phyloP scores from a whole-genome alignment of 2,797 vertebrate species.

The Sebastes steindachneri region DNA sequence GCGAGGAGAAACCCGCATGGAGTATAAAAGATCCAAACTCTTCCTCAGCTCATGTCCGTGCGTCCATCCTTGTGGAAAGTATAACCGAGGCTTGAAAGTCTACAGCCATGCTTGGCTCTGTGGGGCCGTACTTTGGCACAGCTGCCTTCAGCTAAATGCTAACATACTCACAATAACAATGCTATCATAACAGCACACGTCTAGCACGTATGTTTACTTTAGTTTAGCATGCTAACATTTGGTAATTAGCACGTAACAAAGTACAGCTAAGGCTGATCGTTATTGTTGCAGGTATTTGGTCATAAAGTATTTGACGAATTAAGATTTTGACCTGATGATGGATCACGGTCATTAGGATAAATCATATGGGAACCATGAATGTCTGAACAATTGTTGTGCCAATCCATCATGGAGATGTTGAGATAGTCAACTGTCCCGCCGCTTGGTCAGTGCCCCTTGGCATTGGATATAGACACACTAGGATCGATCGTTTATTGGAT shows the following conservation, averaged over 20 bases:
- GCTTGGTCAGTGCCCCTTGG: not conserved
- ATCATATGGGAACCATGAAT: not conserved
- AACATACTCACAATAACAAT: not conserved
- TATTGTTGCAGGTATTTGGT: not conserved
- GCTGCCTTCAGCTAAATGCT: not conserved
- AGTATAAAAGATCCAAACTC: no score
- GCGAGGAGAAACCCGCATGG: fast-evolving
- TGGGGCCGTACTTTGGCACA: no score
- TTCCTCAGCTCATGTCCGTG: no score
- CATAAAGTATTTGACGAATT: no score
- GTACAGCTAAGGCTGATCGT: not conserved
- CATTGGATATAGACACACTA: no score
- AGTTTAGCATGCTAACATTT: not conserved
- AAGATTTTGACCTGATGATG: not conserved
- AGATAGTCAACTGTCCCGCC: not conserved
- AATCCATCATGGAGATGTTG: not conserved
- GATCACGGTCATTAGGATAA: not conserved
- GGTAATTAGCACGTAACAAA: not conserved
- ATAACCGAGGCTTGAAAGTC: no score
- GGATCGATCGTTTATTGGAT: not conserved
- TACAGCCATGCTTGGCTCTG: no score
- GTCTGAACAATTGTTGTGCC: not conserved
- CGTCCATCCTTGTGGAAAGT: no score
- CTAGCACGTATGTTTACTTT: not conserved
- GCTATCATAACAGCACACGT: not conserved